Base-by-base conservation (phyloP, 2,888 invertebrate species). In the Eupithecia centaureata region DNA sequence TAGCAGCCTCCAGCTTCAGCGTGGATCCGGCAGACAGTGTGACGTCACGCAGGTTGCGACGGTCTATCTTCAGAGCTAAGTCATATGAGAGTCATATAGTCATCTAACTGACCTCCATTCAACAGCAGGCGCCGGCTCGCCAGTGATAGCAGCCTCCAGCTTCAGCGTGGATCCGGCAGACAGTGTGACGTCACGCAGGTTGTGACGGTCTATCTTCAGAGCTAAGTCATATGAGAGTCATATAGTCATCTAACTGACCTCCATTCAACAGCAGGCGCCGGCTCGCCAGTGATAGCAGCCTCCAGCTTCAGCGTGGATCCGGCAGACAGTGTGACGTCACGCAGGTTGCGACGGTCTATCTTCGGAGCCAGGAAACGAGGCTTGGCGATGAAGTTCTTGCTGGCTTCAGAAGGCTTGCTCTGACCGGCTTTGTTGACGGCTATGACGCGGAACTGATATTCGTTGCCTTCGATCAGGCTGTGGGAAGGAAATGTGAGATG, bases 401-500 rank as follows among this genome's bases (percentile, higher is more conserved):
- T 96, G 27, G 97, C 94, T 66, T 97, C 97, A 10, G 98, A 98
- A 0, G 99, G 98, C 78, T 98, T 97, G 80, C 99, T 97, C 83
- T 96, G 96, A 0, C 99, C 99, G 12, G 98, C 98, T 86, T 98
- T 97, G 92, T 99, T 99, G 64, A 99, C 94, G 10, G 99, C 99
- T 76, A 98, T 95, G 33, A 99, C 96, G 33, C 99, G 96, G 96
- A 99, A 99, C 89, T 99, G 98, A 87, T 98, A 99, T 84, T 99
- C 98, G 86, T 98, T 98, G 77, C 99, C 99, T 94, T 99, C 99
- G 81, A 97, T 97, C 59, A 99, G 90, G 52, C 94, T 94, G 85
- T 8, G n/a, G 22, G 18, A 32, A n/a, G 5, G 30, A 18, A 38
- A 38, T 12, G 18, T n/a, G 0, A 18, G 38, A 42, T 42, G 10